Percentiles rank a stretch among this genome's conserved stretches.
These are phyloP conservation scores for Sula dactylatra DNA, from an alignment of 2,113 vertebrate genomes.

Conservation along the genomic window DNA sequence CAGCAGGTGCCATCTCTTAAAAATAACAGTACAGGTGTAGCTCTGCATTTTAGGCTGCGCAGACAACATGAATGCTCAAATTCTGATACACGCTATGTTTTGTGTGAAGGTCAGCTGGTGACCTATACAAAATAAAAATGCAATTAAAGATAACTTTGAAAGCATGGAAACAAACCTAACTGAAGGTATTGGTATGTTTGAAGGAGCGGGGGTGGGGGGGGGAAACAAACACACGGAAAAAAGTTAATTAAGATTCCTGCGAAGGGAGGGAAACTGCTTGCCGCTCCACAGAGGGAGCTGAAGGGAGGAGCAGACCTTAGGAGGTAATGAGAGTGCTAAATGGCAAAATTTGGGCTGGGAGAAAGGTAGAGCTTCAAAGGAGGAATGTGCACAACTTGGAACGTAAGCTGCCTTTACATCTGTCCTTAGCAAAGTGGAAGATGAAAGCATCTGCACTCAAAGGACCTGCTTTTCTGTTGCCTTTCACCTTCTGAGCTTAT, in stretches of 20 bases:
- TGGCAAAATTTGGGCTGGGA: constrained; percentile 6
- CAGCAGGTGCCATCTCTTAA: neutral
- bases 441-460: constrained; percentile 54
- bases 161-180: neutral
- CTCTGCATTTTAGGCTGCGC: neutral
- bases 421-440: constrained; percentile 22
- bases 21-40: neutral
- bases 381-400: constrained; percentile 37
- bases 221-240: neutral
- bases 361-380: constrained; percentile 48
- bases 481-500: constrained; percentile 51
- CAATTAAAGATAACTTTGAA: neutral
- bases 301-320: constrained; percentile 31
- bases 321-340: constrained; percentile 21
- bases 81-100: neutral
- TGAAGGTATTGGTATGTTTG: neutral
- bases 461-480: constrained; percentile 18
- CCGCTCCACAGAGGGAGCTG: neutral
- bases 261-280: constrained; percentile 33
- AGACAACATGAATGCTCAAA: neutral
- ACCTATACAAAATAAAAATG: neutral
- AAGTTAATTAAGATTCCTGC: constrained; percentile 51
- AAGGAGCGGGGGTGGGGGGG: neutral
- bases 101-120: neutral
- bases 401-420: neutral